Conservation (phyloP, 1,140 invertebrate species). For the Myzus persicae region DNA sequence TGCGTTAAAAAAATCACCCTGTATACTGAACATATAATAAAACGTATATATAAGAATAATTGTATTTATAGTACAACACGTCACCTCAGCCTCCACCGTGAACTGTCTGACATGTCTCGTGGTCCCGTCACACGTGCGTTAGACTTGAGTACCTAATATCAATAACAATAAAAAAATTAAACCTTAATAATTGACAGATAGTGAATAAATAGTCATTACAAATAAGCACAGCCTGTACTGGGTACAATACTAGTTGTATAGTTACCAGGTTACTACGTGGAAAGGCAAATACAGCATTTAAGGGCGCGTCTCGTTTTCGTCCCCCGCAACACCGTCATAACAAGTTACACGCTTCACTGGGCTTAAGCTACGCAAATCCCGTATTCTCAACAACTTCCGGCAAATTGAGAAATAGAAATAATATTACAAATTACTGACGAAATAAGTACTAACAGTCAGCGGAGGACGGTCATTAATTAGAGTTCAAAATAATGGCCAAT, state of each 20-base stretch:
- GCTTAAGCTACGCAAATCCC: not conserved
- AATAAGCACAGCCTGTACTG: not conserved
- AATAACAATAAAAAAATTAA: not conserved
- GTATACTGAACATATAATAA: not conserved
- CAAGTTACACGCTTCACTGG: not conserved
- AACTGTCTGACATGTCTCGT: not conserved
- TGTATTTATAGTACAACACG: not conserved
- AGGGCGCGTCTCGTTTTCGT: not conserved
- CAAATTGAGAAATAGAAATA: not conserved
- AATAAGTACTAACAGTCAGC: not conserved
- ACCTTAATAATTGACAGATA: not conserved
- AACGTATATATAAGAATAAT: not conserved
- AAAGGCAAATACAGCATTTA: not conserved
- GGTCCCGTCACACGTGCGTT: not conserved
- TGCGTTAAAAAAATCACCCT: not conserved
- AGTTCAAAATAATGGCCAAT: not conserved
- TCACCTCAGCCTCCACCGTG: not conserved
- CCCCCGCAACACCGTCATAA: not conserved
- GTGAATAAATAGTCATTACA: not conserved
- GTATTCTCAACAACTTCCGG: not conserved
- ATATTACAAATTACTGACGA: not conserved
- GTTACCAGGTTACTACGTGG: not conserved
- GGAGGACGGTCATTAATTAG: not conserved
- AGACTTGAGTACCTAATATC: not conserved
- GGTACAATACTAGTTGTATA: too few relatives aligned